Percentiles rank a stretch among this genome's conserved stretches.
These are phyloP conservation scores for Solen grandis DNA, from an alignment of 1,140 invertebrate species.

Conservation along the genomic window DNA sequence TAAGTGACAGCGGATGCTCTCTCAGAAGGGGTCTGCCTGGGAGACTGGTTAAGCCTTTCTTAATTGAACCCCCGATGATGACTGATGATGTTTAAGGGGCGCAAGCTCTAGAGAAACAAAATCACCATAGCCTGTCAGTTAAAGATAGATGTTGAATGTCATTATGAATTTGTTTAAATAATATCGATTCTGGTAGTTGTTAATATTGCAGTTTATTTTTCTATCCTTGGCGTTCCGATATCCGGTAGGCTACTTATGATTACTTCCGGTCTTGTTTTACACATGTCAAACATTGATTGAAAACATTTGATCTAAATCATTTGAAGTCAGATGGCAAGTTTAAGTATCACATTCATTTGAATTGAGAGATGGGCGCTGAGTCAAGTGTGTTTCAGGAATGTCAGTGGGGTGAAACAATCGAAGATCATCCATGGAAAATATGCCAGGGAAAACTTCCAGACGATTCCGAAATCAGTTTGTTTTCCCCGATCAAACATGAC, in stretches of 20 bases:
- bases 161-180: no score
- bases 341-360: background rate
- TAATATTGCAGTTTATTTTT: no score
- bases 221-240: no score
- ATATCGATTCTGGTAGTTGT: no score
- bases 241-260: background rate
- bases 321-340: background rate
- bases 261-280: background rate
- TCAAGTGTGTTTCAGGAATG: conserved; percentile 66
- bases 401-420: conserved; percentile 58
- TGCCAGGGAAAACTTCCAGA: conserved; percentile 58
- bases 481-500: conserved; percentile 60
- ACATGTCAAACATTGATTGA: background rate
- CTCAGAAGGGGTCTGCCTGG: no score
- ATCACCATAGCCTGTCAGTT: no score
- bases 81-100: no score
- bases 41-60: no score
- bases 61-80: no score
- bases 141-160: no score
- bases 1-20: no score
- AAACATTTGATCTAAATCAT: background rate
- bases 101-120: no score
- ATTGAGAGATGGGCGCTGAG: conserved; percentile 68
- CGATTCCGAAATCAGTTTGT: conserved; percentile 58
- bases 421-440: conserved; percentile 58